A percentile compares a stretch with the other conserved stretches of the same genome.
These are phyloP conservation scores for Apis florea DNA, from an alignment of 1,140 invertebrate genomes.

Conservation along the genomic window DNA sequence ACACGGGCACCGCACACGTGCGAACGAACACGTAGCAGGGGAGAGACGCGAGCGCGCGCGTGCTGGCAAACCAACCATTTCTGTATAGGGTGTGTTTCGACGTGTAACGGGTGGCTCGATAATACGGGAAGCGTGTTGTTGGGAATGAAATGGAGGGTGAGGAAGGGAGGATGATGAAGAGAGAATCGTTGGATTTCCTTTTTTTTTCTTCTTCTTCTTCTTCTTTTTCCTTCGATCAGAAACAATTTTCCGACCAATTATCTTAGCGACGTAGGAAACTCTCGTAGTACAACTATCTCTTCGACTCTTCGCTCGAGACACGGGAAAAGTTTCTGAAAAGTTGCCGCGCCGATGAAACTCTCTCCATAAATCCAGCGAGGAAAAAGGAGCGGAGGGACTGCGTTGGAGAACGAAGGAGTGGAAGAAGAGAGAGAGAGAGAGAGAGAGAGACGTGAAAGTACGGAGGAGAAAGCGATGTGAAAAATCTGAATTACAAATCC, in stretches of 20 bases:
- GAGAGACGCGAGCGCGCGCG: slow-evolving; percentile 40
- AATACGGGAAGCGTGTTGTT: background rate
- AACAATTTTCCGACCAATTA: background rate
- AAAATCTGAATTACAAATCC: slow-evolving; percentile 53
- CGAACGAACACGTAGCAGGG: slow-evolving; percentile 62
- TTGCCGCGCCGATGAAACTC: slow-evolving; percentile 45
- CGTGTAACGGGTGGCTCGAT: slow-evolving; percentile 74
- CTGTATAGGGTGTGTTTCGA: slow-evolving; percentile 76
- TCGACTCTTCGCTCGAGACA: background rate
- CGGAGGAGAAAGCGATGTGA: slow-evolving; percentile 33
- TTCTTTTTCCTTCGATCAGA: no score
- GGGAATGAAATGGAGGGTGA: no score
- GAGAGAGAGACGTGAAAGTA: background rate
- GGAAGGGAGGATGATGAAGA: no score
- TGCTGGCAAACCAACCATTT: slow-evolving; percentile 76
- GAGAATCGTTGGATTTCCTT: no score
- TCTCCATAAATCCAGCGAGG: slow-evolving; percentile 34
- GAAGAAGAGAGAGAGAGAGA: background rate
- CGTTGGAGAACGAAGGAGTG: background rate
- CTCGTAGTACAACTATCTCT: no score
- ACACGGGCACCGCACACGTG: slow-evolving; percentile 64
- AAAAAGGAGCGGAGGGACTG: background rate
- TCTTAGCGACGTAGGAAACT: no score
- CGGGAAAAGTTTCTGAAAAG: slow-evolving; percentile 24
- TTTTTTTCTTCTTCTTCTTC: no score